These are phyloP conservation scores for Rhinichthys osculus DNA, from an alignment of 2,797 vertebrate species.

Conservation along the genomic window DNA sequence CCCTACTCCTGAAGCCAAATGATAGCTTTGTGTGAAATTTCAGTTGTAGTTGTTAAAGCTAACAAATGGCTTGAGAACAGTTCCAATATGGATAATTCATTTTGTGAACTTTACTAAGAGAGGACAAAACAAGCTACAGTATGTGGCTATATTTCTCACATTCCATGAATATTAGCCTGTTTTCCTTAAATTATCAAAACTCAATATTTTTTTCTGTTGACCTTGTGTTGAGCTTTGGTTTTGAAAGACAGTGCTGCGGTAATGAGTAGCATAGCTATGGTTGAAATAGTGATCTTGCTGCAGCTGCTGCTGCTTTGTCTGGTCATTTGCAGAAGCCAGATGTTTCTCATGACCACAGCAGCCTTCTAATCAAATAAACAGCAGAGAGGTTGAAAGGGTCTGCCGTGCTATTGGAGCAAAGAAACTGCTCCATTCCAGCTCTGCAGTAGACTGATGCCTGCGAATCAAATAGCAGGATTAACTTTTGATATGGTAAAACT, in stretches of 20 bases:
- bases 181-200: background rate
- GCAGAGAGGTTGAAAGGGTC: conserved; percentile 12
- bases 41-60: background rate
- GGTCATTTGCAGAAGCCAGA: conserved; percentile 37
- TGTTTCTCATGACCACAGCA: conserved; percentile 21
- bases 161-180: background rate
- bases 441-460: background rate
- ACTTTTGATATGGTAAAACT: conserved; percentile 33
- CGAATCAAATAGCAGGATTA: conserved; percentile 1
- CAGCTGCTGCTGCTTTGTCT: background rate
- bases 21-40: background rate
- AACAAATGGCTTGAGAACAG: background rate
- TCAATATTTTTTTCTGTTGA: conserved; percentile 11
- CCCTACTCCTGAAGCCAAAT: background rate
- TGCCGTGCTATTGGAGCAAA: background rate
- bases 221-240: conserved; percentile 5
- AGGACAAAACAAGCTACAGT: background rate
- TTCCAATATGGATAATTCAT: background rate
- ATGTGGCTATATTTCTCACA: background rate
- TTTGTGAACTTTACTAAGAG: background rate
- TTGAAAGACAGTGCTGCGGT: background rate
- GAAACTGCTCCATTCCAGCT: conserved; percentile 15
- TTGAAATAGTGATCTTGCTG: background rate
- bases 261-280: conserved; percentile 6
- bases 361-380: conserved; percentile 45